phyloP scores from a whole-genome alignment of 2,797 vertebrate genomes.

The Aselliscus stoliczkanus region DNA sequence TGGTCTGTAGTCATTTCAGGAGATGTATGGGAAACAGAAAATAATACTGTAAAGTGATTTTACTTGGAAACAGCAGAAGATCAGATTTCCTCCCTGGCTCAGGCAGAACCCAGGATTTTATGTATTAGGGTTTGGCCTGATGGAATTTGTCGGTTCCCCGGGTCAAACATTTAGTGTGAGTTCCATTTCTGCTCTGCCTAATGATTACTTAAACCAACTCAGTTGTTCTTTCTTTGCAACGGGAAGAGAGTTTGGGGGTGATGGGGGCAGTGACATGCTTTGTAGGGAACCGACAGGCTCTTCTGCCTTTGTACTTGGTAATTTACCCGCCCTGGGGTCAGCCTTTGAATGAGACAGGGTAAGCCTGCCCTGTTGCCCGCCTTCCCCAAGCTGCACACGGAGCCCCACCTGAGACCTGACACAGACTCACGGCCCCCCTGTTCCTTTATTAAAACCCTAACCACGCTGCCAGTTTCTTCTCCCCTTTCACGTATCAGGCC shows the following conservation, averaged over 20 bases:
- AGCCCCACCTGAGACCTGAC: neutral
- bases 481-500: neutral
- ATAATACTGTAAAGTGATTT: slow-evolving; percentile 71
- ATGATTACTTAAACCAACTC: neutral
- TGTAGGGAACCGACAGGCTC: neutral
- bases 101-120: slow-evolving; percentile 3
- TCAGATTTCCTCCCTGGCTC: slow-evolving; percentile 27
- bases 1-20: slow-evolving; percentile 63
- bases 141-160: neutral
- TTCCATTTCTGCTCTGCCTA: neutral
- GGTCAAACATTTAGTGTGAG: neutral
- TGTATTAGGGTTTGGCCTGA: neutral
- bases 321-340: neutral
- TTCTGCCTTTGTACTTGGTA: neutral
- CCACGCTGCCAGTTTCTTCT: neutral
- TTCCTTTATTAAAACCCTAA: neutral
- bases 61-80: slow-evolving; percentile 45
- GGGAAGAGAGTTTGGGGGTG: neutral
- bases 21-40: slow-evolving; percentile 70
- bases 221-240: neutral
- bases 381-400: neutral
- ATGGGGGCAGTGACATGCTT: neutral
- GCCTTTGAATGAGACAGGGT: neutral
- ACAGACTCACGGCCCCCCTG: neutral
- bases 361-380: neutral